Percentiles rank a stretch among this genome's conserved stretches.
Evolutionary conservation across 2,888 invertebrate genomes (phyloP).

Genomic region (Subacronicta megacephala): DNA sequence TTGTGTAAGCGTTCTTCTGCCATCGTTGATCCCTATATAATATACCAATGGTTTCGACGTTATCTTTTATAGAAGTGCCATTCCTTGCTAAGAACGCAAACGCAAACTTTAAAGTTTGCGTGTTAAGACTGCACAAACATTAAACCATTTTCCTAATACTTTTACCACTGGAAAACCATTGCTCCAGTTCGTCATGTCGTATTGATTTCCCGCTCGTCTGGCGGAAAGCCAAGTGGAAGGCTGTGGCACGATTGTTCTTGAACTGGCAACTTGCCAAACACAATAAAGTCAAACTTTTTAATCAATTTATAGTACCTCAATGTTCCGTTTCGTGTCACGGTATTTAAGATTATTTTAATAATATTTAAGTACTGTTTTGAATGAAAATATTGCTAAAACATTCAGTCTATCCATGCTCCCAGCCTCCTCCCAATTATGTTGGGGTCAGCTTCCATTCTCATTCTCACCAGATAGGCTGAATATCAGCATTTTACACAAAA

Average conservation of each 20-base stretch:
- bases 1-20: too few species aligned
- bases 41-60: too few species aligned
- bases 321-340: conserved; percentile 31
- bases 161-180: conserved; percentile 32
- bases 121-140: conserved; percentile 3
- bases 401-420: too few species aligned
- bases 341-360: conserved; percentile 14
- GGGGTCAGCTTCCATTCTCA: too few species aligned
- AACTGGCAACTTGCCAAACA: conserved; percentile 63
- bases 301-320: conserved; percentile 29
- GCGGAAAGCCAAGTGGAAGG: conserved; percentile 66
- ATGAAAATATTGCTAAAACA: too few species aligned
- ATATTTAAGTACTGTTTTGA: too few species aligned
- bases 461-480: too few species aligned
- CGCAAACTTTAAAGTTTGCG: neutral
- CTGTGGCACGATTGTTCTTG: conserved; percentile 60
- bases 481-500: too few species aligned
- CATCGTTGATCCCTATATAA: too few species aligned
- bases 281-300: conserved; percentile 22
- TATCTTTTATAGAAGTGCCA: too few species aligned
- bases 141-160: conserved; percentile 5
- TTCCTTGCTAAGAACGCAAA: conserved; percentile 5
- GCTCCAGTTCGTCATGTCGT: conserved; percentile 52
- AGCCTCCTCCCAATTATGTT: too few species aligned
- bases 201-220: conserved; percentile 66